Evolutionary conservation across 2,888 invertebrate genomes (phyloP).

Genomic region (Arrhopalites spinosus): DNA sequence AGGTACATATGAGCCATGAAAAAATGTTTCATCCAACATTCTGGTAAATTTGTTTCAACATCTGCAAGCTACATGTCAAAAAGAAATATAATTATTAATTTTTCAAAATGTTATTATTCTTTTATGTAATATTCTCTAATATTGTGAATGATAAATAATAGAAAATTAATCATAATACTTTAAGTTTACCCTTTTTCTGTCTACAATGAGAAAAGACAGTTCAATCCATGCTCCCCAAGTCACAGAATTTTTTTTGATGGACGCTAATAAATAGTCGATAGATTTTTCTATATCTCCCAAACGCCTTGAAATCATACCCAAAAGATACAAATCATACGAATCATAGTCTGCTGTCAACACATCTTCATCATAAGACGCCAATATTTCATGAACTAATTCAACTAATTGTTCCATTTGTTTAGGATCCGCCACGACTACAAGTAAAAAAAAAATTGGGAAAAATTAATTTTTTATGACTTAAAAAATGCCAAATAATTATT

Average conservation of each 20-base stretch:
- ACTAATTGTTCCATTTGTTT: conserved; percentile 52
- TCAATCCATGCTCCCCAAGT: conserved; percentile 97
- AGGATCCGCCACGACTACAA: conserved; percentile 51
- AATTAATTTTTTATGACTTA: neutral
- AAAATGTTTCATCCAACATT: conserved; percentile 93
- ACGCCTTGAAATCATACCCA: conserved; percentile 88
- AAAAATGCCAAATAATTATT: neutral
- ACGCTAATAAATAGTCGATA: conserved; percentile 75
- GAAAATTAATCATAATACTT: neutral
- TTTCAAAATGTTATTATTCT: neutral
- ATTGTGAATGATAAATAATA: too few species aligned
- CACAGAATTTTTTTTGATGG: conserved; percentile 78
- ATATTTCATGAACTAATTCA: conserved; percentile 50
- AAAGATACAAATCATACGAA: conserved; percentile 84
- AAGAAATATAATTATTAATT: conserved; percentile 5
- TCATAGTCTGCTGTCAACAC: conserved; percentile 66
- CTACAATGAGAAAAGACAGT: conserved; percentile 80
- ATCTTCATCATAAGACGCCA: conserved; percentile 48
- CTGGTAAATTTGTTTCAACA: conserved; percentile 54
- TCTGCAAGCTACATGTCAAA: neutral
- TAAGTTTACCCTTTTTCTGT: conserved; percentile 70
- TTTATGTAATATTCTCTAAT: too few species aligned
- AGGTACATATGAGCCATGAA: conserved; percentile 89
- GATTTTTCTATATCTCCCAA: conserved; percentile 80
- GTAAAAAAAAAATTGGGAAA: neutral